Conservation (phyloP, 37 sponge, comb jelly and placozoan genomes). For the Aplysina aerophoba region DNA sequence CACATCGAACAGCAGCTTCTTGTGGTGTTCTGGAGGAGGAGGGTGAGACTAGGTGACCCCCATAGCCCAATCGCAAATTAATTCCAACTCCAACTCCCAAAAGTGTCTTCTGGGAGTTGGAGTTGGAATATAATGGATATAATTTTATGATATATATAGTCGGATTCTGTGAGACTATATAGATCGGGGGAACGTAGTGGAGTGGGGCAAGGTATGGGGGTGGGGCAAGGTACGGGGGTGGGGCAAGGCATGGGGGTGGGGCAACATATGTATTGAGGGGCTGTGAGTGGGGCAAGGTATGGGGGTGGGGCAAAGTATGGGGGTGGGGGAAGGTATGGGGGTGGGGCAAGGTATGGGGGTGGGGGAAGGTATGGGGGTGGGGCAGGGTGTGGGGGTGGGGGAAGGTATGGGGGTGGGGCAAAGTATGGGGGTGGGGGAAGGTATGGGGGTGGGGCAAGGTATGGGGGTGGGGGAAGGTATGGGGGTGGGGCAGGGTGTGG, state of each 20-base stretch:
- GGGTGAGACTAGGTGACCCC: slow-evolving; percentile 8
- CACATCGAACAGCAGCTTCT: slow-evolving; percentile 50
- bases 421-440: no score
- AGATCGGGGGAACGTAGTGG: slow-evolving; percentile 1
- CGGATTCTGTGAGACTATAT: no score
- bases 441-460: background rate
- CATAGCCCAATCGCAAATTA: no score
- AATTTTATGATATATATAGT: no score
- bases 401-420: no score
- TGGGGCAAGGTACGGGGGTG: background rate
- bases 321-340: background rate
- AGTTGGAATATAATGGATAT: background rate
- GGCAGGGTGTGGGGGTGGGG: no score
- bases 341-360: no score
- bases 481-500: background rate
- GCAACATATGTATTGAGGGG: no score
- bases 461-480: background rate
- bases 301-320: no score
- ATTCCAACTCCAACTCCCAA: no score
- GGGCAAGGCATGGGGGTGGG: background rate
- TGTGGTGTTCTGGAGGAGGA: slow-evolving; percentile 46
- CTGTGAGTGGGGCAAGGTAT: no score
- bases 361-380: no score
- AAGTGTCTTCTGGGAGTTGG: background rate
- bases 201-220: background rate